Conservation (phyloP, 1,140 invertebrate genomes). For the Meteorus sp. region DNA sequence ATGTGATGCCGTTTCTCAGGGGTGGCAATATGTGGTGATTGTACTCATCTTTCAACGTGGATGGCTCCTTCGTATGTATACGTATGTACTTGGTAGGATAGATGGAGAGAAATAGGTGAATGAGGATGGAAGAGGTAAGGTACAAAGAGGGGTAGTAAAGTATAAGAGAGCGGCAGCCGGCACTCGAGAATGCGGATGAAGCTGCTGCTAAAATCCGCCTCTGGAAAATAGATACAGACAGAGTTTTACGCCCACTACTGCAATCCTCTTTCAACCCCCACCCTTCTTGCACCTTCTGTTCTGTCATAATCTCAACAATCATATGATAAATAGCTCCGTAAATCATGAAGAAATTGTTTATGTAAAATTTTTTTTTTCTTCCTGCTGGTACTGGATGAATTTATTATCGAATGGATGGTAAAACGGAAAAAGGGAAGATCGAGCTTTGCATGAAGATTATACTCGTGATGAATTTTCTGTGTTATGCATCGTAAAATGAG, state of each 20-base stretch:
- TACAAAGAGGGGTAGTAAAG: too few relatives aligned
- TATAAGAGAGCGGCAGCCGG: too few relatives aligned
- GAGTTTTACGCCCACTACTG: neutral
- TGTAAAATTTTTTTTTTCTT: neutral
- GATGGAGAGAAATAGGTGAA: too few relatives aligned
- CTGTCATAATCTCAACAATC: neutral
- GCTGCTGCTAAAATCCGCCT: constrained; percentile 27
- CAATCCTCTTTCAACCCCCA: neutral
- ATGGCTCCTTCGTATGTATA: constrained; percentile 12
- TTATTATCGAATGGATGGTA: too few relatives aligned
- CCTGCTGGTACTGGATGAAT: too few relatives aligned
- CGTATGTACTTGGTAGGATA: too few relatives aligned
- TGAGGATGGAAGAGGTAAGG: too few relatives aligned
- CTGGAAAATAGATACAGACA: constrained; percentile 29
- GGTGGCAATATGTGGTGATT: constrained; percentile 33
- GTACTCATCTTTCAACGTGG: constrained; percentile 34
- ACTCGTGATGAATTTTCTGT: too few relatives aligned
- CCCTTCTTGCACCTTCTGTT: too few relatives aligned
- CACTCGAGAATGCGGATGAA: constrained; percentile 17
- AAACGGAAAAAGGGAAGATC: too few relatives aligned
- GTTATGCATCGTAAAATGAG: too few relatives aligned
- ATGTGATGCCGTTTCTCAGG: constrained; percentile 1
- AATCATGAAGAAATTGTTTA: neutral
- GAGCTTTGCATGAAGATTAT: too few relatives aligned
- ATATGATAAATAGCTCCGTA: constrained; percentile 5